These are phyloP conservation scores for Chelon auratus DNA, from an alignment of 2,797 vertebrate genomes.

Conservation along the genomic window DNA sequence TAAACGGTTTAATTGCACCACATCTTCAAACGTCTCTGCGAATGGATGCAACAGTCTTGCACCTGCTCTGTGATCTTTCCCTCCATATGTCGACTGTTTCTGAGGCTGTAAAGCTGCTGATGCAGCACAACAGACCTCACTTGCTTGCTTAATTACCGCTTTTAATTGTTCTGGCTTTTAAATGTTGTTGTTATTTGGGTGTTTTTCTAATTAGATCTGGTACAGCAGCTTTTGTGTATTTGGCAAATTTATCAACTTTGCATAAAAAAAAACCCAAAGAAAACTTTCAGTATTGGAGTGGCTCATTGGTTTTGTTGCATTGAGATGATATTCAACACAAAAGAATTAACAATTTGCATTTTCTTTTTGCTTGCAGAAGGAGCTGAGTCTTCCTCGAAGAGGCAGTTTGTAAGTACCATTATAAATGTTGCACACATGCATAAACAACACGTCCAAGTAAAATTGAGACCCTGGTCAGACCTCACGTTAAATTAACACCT, in stretches of 20 bases:
- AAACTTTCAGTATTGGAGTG: not conserved
- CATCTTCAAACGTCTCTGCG: conserved; percentile 14
- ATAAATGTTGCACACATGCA: conserved; percentile 29
- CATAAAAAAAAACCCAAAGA: not conserved
- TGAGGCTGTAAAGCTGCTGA: conserved; percentile 22
- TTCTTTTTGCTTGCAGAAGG: conserved; percentile 90
- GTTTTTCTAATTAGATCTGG: not conserved
- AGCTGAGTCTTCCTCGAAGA: conserved; percentile 97
- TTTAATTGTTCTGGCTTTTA: not conserved
- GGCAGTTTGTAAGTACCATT: conserved; percentile 97
- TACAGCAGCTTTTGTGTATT: not conserved
- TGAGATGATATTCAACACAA: not conserved
- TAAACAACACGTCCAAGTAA: not conserved
- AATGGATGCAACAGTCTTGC: conserved; percentile 19
- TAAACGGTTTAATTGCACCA: conserved; percentile 5
- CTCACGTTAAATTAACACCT: too few species aligned
- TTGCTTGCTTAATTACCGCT: conserved; percentile 2
- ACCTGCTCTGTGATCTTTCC: conserved; percentile 29
- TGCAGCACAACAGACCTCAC: not conserved
- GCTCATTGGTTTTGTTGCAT: not conserved
- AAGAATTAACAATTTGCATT: not conserved
- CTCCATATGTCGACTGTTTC: conserved; percentile 34
- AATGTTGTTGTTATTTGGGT: not conserved
- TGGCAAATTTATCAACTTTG: not conserved
- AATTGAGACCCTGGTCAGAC: too few species aligned